Evolutionary conservation across 2,113 vertebrate genomes (phyloP).

Genomic region (Triplophysa dalaica): DNA sequence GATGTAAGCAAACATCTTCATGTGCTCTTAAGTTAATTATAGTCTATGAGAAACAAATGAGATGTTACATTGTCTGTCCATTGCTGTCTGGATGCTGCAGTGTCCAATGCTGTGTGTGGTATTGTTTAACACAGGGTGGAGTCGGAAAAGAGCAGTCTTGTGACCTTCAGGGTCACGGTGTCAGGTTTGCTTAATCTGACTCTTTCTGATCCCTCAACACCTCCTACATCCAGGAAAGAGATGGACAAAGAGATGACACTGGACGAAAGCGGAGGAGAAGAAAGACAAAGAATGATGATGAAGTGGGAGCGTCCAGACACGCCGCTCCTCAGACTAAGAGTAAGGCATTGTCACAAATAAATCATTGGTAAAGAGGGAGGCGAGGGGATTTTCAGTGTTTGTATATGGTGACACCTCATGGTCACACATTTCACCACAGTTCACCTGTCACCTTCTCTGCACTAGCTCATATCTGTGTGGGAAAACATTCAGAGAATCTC

Average conservation of each 20-base stretch:
- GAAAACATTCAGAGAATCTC: constrained; percentile 58
- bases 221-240: not conserved
- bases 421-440: not conserved
- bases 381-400: not conserved
- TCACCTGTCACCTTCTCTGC: constrained; percentile 63
- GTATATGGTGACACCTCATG: constrained; percentile 15
- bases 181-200: constrained; percentile 56
- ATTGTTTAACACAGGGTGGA: constrained; percentile 42
- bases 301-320: not conserved
- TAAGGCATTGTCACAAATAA: not conserved
- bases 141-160: constrained; percentile 2
- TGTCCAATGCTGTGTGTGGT: constrained; percentile 32
- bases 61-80: not conserved
- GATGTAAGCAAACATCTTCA: not conserved
- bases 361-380: not conserved
- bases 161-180: constrained; percentile 36
- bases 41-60: not conserved
- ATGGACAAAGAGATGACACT: not conserved
- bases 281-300: not conserved
- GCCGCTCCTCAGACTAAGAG: not conserved
- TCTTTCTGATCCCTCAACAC: constrained; percentile 24
- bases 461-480: constrained; percentile 50
- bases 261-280: not conserved
- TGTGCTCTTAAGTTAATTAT: not conserved
- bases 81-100: not conserved